Evolutionary conservation across 2,888 invertebrate genomes (phyloP).

Genomic region (Synergus umbraculus): DNA sequence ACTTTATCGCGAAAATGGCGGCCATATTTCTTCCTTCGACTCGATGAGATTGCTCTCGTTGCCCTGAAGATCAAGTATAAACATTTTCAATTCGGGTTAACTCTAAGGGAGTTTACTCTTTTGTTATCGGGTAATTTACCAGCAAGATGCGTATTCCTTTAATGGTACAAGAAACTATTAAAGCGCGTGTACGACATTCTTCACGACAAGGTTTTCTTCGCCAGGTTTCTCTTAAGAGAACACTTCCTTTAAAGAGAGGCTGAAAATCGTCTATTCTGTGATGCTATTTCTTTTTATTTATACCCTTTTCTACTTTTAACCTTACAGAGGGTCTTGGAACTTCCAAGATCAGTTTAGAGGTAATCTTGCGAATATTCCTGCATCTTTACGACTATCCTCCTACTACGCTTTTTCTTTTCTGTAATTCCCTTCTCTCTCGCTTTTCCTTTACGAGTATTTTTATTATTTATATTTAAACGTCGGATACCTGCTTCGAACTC

Average conservation of each 20-base stretch:
- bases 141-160: not conserved
- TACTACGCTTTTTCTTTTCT: constrained; percentile 19
- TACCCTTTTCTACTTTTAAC: not conserved
- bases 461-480: constrained; percentile 23
- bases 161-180: not conserved
- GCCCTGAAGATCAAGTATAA: constrained; percentile 16
- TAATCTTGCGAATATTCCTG: constrained; percentile 11
- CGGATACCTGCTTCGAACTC: not conserved
- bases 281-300: not conserved
- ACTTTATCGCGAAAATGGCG: constrained; percentile 30
- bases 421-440: constrained; percentile 59
- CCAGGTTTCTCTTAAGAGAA: not conserved
- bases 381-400: not conserved
- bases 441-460: not conserved
- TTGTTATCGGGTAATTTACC: constrained; percentile 14
- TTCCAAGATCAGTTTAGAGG: not conserved
- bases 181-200: not conserved
- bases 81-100: constrained; percentile 27
- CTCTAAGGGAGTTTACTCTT: not conserved
- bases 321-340: not conserved
- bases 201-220: not conserved
- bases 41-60: constrained; percentile 14
- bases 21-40: constrained; percentile 15
- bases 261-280: constrained; percentile 1
- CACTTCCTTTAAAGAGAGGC: not conserved